Conservation (phyloP, 2,113 vertebrate species). For the Myocastor coypus region DNA sequence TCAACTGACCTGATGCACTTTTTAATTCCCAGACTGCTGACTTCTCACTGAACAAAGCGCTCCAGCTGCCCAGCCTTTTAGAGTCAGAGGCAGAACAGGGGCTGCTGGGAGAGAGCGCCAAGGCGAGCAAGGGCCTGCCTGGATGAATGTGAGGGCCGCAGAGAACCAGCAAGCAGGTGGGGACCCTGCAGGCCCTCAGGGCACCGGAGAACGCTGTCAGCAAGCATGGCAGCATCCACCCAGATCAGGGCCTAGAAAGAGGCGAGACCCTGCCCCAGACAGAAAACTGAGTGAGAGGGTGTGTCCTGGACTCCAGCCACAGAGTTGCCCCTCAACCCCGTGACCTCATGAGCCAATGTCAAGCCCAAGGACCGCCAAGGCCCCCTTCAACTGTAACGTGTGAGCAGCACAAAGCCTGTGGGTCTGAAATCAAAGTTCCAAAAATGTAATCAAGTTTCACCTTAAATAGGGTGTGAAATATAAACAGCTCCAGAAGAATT, state of each 20-base stretch:
- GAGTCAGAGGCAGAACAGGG: neutral
- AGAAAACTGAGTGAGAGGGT: neutral
- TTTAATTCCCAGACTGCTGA: neutral
- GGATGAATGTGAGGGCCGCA: neutral
- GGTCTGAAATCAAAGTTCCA: neutral
- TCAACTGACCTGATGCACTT: neutral
- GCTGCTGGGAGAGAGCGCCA: neutral
- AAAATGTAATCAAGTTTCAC: neutral
- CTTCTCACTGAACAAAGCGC: neutral
- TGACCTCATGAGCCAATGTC: neutral
- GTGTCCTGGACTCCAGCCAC: neutral
- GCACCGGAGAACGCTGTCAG: neutral
- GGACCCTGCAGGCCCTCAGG: neutral
- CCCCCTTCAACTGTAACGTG: neutral
- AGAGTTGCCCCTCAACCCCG: neutral
- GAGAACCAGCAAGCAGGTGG: neutral
- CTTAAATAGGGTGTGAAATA: neutral
- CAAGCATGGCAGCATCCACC: neutral
- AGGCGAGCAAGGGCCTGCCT: neutral
- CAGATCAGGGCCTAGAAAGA: neutral
- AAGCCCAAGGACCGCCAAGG: neutral
- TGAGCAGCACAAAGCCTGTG: neutral
- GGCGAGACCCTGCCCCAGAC: neutral
- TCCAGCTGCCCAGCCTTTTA: neutral
- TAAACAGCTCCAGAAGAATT: constrained; percentile 12